phyloP scores from a whole-genome alignment of 2,797 vertebrate genomes.

The Enteromius paludinosus region DNA sequence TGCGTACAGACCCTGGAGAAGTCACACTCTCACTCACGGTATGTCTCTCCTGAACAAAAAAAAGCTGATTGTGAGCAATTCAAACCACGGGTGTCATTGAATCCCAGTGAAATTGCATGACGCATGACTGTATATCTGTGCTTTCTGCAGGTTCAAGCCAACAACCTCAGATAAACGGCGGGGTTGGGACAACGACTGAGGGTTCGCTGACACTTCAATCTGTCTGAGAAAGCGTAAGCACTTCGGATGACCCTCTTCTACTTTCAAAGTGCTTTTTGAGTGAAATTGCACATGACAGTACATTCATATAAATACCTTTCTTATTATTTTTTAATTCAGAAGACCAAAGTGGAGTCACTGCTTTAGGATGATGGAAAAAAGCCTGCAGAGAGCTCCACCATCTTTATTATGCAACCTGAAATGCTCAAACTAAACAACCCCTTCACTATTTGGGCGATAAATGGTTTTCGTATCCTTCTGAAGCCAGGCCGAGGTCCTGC shows the following conservation, averaged over 20 bases:
- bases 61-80: background rate
- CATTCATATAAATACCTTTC: background rate
- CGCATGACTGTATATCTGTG: background rate
- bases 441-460: background rate
- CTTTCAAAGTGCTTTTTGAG: background rate
- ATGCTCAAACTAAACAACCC: conserved; percentile 9
- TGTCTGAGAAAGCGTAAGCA: conserved; percentile 15
- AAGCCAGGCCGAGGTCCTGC: background rate
- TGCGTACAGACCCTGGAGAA: conserved; percentile 37
- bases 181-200: background rate
- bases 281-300: background rate
- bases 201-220: background rate
- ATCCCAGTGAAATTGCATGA: background rate
- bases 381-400: background rate
- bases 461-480: background rate
- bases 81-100: background rate
- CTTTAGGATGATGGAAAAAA: background rate
- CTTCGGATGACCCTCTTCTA: background rate
- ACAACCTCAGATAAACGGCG: conserved; percentile 30
- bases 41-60: conserved; percentile 13
- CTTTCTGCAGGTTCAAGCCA: conserved; percentile 32
- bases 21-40: conserved; percentile 48
- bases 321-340: conserved; percentile 26
- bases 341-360: conserved; percentile 13
- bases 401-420: conserved; percentile 15